Conservation (phyloP, 2,888 invertebrate genomes). For the Drosophila meridionalis region DNA sequence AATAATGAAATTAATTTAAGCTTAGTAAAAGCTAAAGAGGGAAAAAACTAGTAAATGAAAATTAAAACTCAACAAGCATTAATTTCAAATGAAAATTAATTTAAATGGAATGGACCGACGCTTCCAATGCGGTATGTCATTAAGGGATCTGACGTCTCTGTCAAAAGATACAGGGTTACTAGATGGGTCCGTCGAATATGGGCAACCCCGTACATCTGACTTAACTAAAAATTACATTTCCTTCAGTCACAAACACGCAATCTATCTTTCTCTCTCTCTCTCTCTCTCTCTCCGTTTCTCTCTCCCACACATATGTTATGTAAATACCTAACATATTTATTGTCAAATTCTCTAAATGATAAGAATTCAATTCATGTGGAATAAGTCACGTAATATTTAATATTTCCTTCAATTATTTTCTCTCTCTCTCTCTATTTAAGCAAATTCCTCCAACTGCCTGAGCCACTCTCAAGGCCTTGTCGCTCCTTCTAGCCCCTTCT, state of each 20-base stretch:
- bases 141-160: too few species aligned
- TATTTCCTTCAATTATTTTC: not conserved
- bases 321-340: not conserved
- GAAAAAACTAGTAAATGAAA: not conserved
- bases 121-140: too few species aligned
- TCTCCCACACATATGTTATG: not conserved
- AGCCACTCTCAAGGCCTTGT: not conserved
- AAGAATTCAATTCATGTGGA: not conserved
- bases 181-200: too few species aligned
- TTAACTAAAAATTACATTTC: too few species aligned
- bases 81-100: not conserved
- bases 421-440: not conserved
- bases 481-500: too few species aligned
- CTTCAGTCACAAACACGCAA: too few species aligned
- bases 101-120: not conserved
- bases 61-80: not conserved
- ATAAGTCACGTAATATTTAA: not conserved
- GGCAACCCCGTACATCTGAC: too few species aligned
- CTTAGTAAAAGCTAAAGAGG: not conserved
- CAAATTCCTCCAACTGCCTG: not conserved
- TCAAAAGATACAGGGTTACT: too few species aligned
- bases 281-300: not conserved
- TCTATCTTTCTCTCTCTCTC: too few species aligned
- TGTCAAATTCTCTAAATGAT: not conserved
- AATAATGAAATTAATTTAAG: not conserved